Evolutionary conservation across 1,140 invertebrate species (phyloP).

Genomic region (Vanessa tameamea): DNA sequence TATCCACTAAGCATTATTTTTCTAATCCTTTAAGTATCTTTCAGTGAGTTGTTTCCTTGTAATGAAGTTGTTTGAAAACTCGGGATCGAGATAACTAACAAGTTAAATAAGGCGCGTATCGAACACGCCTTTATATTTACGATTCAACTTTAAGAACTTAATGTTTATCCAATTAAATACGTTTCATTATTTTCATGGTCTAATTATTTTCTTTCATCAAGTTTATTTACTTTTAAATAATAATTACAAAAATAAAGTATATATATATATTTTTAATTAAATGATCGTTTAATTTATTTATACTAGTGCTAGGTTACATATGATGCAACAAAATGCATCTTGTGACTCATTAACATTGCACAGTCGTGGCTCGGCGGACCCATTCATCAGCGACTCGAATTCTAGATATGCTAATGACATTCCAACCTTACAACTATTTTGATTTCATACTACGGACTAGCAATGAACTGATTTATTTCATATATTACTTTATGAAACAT

Average conservation of each 20-base stretch:
- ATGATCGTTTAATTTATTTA: no score
- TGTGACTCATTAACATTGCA: slow-evolving; percentile 13
- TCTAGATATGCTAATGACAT: slow-evolving; percentile 7
- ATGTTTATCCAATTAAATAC: background rate
- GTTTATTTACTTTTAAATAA: background rate
- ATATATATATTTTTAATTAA: no score
- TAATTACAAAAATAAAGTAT: background rate
- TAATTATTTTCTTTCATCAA: background rate
- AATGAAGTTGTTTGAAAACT: slow-evolving; percentile 25
- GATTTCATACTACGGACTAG: background rate
- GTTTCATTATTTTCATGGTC: background rate
- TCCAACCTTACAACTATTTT: background rate
- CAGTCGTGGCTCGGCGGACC: slow-evolving; percentile 4
- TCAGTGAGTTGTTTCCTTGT: slow-evolving; percentile 24
- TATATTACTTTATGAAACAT: background rate
- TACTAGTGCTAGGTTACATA: background rate
- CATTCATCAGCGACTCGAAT: background rate
- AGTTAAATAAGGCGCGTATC: slow-evolving; percentile 23
- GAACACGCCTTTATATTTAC: slow-evolving; percentile 16
- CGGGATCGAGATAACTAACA: slow-evolving; percentile 29
- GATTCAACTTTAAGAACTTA: background rate
- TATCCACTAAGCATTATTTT: slow-evolving; percentile 25
- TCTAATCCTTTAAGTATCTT: slow-evolving; percentile 27
- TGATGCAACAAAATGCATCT: slow-evolving; percentile 9
- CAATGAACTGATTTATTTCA: background rate